Percentiles rank a stretch among this genome's conserved stretches.
phyloP scores from a whole-genome alignment of 2,113 vertebrate species.

The Eubucco bourcierii region DNA sequence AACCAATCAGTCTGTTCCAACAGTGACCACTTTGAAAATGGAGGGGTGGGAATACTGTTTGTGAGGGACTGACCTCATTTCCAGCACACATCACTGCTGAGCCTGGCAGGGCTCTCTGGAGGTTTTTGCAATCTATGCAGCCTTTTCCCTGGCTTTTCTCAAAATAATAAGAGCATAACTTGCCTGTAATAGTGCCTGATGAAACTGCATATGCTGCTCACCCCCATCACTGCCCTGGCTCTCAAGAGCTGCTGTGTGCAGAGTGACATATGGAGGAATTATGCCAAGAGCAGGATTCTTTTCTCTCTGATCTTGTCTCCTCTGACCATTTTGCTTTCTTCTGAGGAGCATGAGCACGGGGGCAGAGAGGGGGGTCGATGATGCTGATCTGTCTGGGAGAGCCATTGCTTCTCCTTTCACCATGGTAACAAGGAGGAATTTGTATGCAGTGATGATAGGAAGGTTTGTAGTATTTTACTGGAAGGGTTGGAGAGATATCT shows the following conservation, averaged over 20 bases:
- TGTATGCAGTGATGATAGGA: background rate
- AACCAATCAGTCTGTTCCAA: background rate
- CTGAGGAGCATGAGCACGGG: fast-evolving
- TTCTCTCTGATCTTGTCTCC: background rate
- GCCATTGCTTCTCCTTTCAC: background rate
- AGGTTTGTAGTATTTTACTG: background rate
- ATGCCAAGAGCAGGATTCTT: background rate
- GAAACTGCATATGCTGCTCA: background rate
- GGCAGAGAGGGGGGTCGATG: background rate
- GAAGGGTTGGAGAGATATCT: background rate
- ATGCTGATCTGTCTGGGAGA: background rate
- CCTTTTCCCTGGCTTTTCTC: background rate
- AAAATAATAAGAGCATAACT: background rate
- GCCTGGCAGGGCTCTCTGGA: background rate
- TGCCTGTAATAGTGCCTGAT: background rate
- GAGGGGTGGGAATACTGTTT: fast-evolving
- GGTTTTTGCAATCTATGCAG: background rate
- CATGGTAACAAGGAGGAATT: background rate
- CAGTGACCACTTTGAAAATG: fast-evolving
- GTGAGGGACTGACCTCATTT: background rate
- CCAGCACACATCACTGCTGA: background rate
- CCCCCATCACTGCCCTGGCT: background rate
- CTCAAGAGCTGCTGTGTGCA: background rate
- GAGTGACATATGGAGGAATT: background rate
- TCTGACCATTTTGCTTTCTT: background rate